Conservation (phyloP, 1,140 invertebrate species). For the Neodiprion lecontei region DNA sequence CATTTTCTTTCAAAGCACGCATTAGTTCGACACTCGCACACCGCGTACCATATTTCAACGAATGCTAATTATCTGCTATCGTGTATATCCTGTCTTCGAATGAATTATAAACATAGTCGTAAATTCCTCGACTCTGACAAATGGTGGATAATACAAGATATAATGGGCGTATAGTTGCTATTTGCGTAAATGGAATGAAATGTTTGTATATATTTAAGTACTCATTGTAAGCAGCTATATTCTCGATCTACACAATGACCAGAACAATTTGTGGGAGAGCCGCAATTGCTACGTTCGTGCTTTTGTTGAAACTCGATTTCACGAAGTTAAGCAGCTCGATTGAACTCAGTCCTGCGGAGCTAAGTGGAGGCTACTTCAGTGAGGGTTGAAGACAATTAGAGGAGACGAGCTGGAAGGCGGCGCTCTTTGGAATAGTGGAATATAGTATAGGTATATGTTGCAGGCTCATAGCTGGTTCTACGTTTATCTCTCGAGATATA, state of each 20-base stretch:
- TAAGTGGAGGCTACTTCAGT: background rate
- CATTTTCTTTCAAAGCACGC: no score
- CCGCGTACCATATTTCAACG: no score
- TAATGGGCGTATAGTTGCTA: no score
- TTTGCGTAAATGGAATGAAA: no score
- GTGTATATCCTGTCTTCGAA: no score
- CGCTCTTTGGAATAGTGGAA: background rate
- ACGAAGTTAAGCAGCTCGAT: background rate
- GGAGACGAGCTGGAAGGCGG: background rate
- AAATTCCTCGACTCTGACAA: no score
- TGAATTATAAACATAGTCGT: no score
- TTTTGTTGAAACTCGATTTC: slow-evolving; percentile 1
- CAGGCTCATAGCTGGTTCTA: no score
- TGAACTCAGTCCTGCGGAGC: background rate
- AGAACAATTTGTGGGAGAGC: background rate
- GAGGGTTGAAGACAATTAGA: background rate
- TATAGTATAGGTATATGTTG: background rate
- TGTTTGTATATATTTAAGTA: background rate
- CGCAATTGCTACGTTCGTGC: background rate
- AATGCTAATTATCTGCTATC: no score
- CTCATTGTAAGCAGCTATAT: background rate
- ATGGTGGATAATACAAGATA: no score
- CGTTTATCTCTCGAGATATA: background rate
- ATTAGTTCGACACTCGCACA: no score
- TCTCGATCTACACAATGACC: no score